Percentiles rank a stretch among this genome's conserved stretches.
Evolutionary conservation across 2,888 invertebrate species (phyloP).

Genomic region (Stenodera caucasica): DNA sequence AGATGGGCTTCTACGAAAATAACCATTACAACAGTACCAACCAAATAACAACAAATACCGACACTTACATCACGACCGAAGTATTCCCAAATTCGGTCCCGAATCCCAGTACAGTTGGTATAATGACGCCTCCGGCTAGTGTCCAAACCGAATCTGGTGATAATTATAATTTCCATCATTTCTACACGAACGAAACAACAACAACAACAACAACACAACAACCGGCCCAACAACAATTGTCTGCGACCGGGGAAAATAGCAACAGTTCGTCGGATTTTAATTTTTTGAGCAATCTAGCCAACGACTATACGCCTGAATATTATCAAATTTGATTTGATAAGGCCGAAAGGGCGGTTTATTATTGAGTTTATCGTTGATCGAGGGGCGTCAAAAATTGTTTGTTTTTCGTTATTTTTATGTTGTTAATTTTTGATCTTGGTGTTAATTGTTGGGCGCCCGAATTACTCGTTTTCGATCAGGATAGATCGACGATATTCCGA

Average conservation of each 20-base stretch:
- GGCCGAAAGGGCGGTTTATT: conserved; percentile 44
- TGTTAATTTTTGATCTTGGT: conserved; percentile 24
- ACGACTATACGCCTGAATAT: conserved; percentile 91
- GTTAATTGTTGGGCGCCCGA: too few species aligned
- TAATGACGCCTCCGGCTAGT: conserved; percentile 65
- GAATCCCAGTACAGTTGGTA: conserved; percentile 56
- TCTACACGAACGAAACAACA: conserved; percentile 62
- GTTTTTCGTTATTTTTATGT: conserved; percentile 17
- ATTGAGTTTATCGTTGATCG: conserved; percentile 29
- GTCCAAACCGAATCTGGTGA: conserved; percentile 65
- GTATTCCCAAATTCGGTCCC: conserved; percentile 56
- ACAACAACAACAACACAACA: conserved; percentile 30
- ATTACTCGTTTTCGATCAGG: too few species aligned
- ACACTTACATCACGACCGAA: conserved; percentile 57
- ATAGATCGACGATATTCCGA: too few species aligned
- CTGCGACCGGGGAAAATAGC: conserved; percentile 72
- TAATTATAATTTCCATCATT: conserved; percentile 71
- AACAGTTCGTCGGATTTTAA: conserved; percentile 94
- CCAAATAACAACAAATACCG: conserved; percentile 57
- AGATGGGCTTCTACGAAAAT: conserved; percentile 61
- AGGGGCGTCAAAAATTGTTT: not conserved
- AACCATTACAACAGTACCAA: conserved; percentile 55
- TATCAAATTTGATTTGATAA: conserved; percentile 68
- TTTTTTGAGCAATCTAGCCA: conserved; percentile 88
- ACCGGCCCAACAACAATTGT: conserved; percentile 42